phyloP scores from a whole-genome alignment of 2,888 invertebrate genomes.

The Psococerastis gibbosa region DNA sequence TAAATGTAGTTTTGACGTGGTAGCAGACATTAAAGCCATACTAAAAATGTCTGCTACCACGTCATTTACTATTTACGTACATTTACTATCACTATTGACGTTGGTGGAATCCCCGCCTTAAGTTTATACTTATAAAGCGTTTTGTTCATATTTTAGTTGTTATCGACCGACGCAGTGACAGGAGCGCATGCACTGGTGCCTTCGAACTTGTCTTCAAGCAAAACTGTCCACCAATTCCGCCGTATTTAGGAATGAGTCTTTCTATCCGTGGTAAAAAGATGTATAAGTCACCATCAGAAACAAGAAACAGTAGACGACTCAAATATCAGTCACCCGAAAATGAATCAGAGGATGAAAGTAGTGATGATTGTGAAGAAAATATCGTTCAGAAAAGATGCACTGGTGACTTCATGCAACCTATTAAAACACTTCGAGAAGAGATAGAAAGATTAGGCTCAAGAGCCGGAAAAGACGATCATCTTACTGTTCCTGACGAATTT shows the following conservation, averaged over 20 bases:
- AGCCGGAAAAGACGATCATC: background rate
- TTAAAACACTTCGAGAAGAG: background rate
- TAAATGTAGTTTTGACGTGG: too few relatives aligned
- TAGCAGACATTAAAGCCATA: too few relatives aligned
- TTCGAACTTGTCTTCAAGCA: constrained; percentile 68
- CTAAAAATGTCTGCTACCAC: too few relatives aligned
- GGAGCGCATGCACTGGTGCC: constrained; percentile 57
- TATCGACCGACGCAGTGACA: constrained; percentile 48
- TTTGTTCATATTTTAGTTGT: constrained; percentile 40
- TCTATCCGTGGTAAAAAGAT: constrained; percentile 47
- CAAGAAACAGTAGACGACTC: constrained; percentile 16
- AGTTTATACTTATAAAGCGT: background rate
- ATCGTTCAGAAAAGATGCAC: constrained; percentile 7
- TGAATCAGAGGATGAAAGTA: background rate
- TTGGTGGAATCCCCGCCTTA: too few relatives aligned
- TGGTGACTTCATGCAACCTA: constrained; percentile 5
- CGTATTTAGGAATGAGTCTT: constrained; percentile 55
- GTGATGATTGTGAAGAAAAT: background rate
- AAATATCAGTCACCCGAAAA: constrained; percentile 10
- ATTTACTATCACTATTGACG: too few relatives aligned
- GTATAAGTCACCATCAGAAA: constrained; percentile 26
- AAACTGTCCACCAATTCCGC: constrained; percentile 54
- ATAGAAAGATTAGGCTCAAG: background rate
- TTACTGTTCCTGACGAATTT: background rate
- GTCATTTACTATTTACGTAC: too few relatives aligned